Conservation (phyloP, 2,113 vertebrate species). For the Quiscalus mexicanus region DNA sequence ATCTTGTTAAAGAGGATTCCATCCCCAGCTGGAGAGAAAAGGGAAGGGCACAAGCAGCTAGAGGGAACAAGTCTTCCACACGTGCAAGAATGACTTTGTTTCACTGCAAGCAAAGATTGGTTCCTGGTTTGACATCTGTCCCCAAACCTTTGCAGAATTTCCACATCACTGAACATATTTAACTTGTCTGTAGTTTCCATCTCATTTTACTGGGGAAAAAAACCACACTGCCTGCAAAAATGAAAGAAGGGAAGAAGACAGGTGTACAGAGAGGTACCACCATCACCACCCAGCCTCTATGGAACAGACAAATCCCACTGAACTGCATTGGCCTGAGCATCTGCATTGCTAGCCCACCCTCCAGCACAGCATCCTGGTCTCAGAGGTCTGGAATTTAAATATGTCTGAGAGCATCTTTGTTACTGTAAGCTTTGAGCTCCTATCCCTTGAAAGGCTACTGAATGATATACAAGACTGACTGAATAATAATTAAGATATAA, state of each 20-base stretch:
- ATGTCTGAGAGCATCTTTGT: not conserved
- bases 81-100: fast-evolving
- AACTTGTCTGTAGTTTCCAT: not conserved
- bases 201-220: not conserved
- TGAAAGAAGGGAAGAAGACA: not conserved
- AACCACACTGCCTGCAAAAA: not conserved
- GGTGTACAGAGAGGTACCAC: not conserved
- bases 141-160: not conserved
- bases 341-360: not conserved
- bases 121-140: not conserved
- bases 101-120: not conserved
- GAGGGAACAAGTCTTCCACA: not conserved
- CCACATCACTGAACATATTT: not conserved
- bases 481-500: not conserved
- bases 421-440: not conserved
- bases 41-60: not conserved
- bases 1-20: not conserved
- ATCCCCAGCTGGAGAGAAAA: not conserved
- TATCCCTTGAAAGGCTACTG: not conserved
- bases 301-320: not conserved
- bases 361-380: not conserved
- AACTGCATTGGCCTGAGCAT: not conserved
- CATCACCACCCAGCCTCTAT: not conserved
- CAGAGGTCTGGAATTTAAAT: not conserved
- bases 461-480: not conserved